Conservation (phyloP, 2,888 invertebrate genomes). For the Drosophila prostipennis region DNA sequence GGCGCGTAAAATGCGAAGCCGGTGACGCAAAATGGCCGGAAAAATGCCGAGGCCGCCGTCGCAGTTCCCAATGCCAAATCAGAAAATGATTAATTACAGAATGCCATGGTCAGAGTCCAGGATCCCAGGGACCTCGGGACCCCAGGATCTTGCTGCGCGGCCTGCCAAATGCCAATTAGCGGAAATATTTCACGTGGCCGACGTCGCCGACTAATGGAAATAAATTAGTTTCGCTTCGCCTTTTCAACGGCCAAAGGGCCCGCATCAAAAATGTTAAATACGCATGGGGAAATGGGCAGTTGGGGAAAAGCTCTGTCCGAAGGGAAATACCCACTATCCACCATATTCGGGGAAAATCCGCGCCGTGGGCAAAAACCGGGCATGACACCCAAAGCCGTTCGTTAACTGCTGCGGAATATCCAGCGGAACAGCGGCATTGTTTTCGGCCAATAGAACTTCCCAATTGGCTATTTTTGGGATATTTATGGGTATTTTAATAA, state of each 20-base stretch:
- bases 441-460: background rate
- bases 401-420: background rate
- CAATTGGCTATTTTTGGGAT: background rate
- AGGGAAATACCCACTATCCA: background rate
- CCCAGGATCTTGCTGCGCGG: constrained; percentile 25
- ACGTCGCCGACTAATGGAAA: constrained; percentile 63
- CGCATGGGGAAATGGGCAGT: background rate
- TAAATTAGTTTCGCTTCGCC: constrained; percentile 53
- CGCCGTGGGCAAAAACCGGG: background rate
- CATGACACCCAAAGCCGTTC: background rate
- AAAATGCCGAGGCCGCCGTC: constrained; percentile 33
- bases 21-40: constrained; percentile 45
- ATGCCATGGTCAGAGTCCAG: constrained; percentile 20
- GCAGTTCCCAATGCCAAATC: constrained; percentile 59
- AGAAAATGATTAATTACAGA: constrained; percentile 73
- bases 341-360: constrained; percentile 15
- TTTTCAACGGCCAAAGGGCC: constrained; percentile 6
- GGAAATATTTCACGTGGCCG: constrained; percentile 61
- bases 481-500: no score
- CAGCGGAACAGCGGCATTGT: background rate
- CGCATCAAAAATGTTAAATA: constrained; percentile 45
- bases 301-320: background rate
- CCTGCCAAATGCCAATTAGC: constrained; percentile 69
- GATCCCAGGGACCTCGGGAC: background rate
- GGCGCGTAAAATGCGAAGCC: constrained; percentile 67